Percentiles rank a stretch among this genome's conserved stretches.
phyloP scores from a whole-genome alignment of 2,888 invertebrate genomes.

The Dioctria rufipes region DNA sequence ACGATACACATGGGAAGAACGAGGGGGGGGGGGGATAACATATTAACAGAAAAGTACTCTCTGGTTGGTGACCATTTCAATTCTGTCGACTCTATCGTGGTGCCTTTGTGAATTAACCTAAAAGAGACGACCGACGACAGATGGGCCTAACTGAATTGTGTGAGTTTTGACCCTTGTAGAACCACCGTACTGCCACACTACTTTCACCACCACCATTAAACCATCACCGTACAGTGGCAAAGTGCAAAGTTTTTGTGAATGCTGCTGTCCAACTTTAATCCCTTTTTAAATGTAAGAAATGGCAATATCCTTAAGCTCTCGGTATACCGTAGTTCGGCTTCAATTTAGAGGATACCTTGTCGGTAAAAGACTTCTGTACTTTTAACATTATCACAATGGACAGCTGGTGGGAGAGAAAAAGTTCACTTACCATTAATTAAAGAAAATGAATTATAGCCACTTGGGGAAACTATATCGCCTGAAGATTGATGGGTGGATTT shows the following conservation, averaged over 20 bases:
- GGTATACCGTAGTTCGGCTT: neutral
- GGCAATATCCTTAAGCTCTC: slow-evolving; percentile 16
- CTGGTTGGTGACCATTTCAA: no score
- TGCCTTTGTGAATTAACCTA: slow-evolving; percentile 21
- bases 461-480: slow-evolving; percentile 31
- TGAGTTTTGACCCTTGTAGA: slow-evolving; percentile 17
- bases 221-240: slow-evolving; percentile 15
- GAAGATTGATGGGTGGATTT: slow-evolving; percentile 41
- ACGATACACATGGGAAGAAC: neutral
- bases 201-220: neutral
- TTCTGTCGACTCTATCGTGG: neutral
- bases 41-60: neutral
- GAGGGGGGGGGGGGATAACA: neutral
- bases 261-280: neutral
- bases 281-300: slow-evolving; percentile 36
- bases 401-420: neutral
- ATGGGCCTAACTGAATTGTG: neutral
- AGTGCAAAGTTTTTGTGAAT: slow-evolving; percentile 33
- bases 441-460: slow-evolving; percentile 46
- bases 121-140: neutral
- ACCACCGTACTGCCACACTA: no score
- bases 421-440: slow-evolving; percentile 32
- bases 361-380: neutral
- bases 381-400: slow-evolving; percentile 14
- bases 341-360: slow-evolving; percentile 6